phyloP scores from a whole-genome alignment of 2,113 vertebrate genomes.

The Typhlomys cinereus region DNA sequence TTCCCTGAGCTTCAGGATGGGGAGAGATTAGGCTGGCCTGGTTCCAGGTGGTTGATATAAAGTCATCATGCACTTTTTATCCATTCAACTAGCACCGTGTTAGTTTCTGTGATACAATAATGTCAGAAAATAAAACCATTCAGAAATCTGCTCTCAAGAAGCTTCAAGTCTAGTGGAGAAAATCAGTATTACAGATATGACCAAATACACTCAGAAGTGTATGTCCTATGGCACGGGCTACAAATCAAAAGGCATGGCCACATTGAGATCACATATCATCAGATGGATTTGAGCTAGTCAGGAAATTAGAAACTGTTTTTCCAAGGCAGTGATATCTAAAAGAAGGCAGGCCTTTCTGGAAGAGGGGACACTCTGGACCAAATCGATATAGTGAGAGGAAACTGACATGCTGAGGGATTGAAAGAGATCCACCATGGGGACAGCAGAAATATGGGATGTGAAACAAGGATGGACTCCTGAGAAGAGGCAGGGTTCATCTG shows the following conservation, averaged over 20 bases:
- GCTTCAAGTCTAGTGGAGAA: neutral
- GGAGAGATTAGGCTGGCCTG: too few species aligned
- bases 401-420: neutral
- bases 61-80: too few species aligned
- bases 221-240: neutral
- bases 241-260: neutral
- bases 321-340: neutral
- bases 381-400: neutral
- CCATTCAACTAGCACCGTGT: neutral
- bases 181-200: neutral
- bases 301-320: neutral
- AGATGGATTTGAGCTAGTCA: neutral
- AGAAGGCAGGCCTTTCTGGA: neutral
- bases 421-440: neutral
- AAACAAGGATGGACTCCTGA: neutral
- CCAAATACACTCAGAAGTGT: neutral
- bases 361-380: neutral
- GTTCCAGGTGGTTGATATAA: too few species aligned
- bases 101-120: neutral
- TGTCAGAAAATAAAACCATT: constrained; percentile 26
- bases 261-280: neutral
- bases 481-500: neutral
- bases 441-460: neutral
- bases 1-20: too few species aligned
- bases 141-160: neutral